These are phyloP conservation scores for Eumeta japonica DNA, from an alignment of 1,140 invertebrate species.

Conservation along the genomic window DNA sequence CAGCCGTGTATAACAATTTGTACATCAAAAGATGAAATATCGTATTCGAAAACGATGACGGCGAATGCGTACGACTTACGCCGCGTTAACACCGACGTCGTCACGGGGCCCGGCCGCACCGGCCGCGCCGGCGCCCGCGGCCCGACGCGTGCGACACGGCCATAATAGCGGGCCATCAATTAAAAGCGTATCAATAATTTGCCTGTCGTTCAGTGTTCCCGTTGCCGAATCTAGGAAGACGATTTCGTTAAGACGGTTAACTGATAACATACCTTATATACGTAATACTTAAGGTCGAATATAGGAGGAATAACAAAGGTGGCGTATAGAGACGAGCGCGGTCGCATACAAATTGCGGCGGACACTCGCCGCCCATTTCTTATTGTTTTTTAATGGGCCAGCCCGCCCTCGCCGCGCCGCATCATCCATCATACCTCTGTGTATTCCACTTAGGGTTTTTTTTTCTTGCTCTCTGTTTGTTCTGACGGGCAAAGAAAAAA, in stretches of 20 bases:
- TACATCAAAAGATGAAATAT: too few species aligned
- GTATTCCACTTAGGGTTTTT: constrained; percentile 15
- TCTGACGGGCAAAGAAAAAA: constrained; percentile 43
- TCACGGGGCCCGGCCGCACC: too few species aligned
- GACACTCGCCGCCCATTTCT: constrained; percentile 33
- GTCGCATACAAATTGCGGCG: constrained; percentile 36
- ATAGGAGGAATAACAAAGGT: too few species aligned
- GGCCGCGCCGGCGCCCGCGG: too few species aligned
- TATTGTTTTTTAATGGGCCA: constrained; percentile 51
- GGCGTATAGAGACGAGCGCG: constrained; percentile 36
- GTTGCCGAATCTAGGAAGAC: constrained; percentile 11
- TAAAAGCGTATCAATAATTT: constrained; percentile 36
- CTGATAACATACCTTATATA: too few species aligned
- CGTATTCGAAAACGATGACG: too few species aligned
- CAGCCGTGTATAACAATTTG: too few species aligned
- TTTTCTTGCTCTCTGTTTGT: constrained; percentile 29
- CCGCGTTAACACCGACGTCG: too few species aligned
- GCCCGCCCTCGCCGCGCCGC: constrained; percentile 29
- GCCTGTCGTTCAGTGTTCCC: constrained; percentile 23
- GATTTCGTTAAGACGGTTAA: too few species aligned
- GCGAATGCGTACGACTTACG: too few species aligned
- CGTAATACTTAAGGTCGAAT: too few species aligned
- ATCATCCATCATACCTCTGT: constrained; percentile 35
- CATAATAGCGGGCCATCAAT: constrained; percentile 30
- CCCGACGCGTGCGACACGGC: too few species aligned